A percentile compares a stretch with the other conserved stretches of the same genome.
phyloP scores from a whole-genome alignment of 2,113 vertebrate species.

The Aix galericulata region DNA sequence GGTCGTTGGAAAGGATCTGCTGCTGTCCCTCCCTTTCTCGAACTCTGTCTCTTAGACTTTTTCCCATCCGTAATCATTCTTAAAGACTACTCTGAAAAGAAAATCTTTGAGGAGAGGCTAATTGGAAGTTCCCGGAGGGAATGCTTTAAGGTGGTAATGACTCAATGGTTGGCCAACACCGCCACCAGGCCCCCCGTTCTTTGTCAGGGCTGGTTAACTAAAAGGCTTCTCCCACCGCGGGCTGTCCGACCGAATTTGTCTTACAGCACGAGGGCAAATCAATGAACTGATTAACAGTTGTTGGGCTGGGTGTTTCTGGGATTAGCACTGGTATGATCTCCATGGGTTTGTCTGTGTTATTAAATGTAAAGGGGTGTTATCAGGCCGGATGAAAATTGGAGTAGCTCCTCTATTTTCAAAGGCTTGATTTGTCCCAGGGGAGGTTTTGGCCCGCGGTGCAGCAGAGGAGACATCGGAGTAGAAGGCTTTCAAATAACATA shows the following conservation, averaged over 20 bases:
- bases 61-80: background rate
- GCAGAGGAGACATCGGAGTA: background rate
- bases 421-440: background rate
- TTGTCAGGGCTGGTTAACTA: constrained; percentile 43
- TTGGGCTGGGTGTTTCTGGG: background rate
- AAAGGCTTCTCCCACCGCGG: background rate
- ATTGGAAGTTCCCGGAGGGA: constrained; percentile 27
- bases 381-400: background rate
- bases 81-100: background rate
- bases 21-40: background rate
- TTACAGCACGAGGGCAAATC: background rate
- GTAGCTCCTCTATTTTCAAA: background rate
- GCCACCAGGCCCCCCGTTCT: background rate
- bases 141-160: background rate
- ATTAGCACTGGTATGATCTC: constrained; percentile 13
- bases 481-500: background rate
- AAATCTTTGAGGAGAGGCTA: constrained; percentile 19
- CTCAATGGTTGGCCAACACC: constrained; percentile 4
- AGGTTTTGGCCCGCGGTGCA: background rate
- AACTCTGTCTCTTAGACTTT: background rate
- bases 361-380: background rate
- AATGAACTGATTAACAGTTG: constrained; percentile 44
- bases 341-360: background rate
- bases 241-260: constrained; percentile 54
- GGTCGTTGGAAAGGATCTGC: background rate